Evolutionary conservation across 2,888 invertebrate species (phyloP), one percentile per base, ranked within the genome.

Genomic region (Apeira syringaria): DNA sequence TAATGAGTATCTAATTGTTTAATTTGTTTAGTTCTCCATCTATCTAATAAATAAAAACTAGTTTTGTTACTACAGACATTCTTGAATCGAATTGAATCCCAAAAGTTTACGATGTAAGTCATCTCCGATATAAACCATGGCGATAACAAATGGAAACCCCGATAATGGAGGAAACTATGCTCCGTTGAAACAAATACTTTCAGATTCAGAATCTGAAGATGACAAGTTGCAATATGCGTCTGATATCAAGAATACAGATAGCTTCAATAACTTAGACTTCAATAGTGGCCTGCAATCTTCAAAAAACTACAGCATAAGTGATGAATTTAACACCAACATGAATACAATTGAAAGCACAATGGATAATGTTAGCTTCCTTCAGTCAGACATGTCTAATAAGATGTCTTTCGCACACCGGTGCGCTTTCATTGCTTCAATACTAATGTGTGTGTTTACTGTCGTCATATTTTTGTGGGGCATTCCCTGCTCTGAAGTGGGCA

Each of bases 181-280:
- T 62, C 95, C 95, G 41, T 78, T 96, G 64, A 94, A 94, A 50
- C 95, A 95, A 84, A 93, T 93, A 54, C 88, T 95, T 59, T 93
- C 94, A 40, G 95, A 95, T 77, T 94, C 94, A 0, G 94, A 95
- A 62, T 94, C 95, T 0, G 95, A 95, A 64, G 94, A 94, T 64
- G 95, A 95, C 8, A 80, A 80, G 59, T 50, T 81, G 28, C 77
- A 85, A 52, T 76, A 86, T 79, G 80, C 67, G 27, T 60, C 60
- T 47, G 73, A 74, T 36, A 72, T 77, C 43, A 77, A 79, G 62
- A 64, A 68, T 28, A 66, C 77, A 6, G 84, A 83, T 24, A 83
- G 81, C 53, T 84, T 80, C 60, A 84, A 84, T 53, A 83, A 86
- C 54, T 56, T 89, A 67, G 88, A 87, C 50, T 84, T 79, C 55